phyloP scores from a whole-genome alignment of 2,888 invertebrate species.

The Diplazon laetatorius region DNA sequence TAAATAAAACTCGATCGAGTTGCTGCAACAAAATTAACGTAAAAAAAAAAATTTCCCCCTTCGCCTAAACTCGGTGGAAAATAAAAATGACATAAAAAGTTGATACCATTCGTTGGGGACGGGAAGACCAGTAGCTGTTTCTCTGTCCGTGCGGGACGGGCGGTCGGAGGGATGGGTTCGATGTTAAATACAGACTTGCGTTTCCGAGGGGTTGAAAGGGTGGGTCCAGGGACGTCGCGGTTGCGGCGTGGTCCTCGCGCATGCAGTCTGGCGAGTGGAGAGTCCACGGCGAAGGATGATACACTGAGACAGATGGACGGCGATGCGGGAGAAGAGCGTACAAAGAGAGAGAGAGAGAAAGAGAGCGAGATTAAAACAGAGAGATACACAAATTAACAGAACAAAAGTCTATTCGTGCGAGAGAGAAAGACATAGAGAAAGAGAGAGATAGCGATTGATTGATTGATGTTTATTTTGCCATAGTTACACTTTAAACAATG shows the following conservation, averaged over 20 bases:
- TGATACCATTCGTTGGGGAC: no score
- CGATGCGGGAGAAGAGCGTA: conserved; percentile 55
- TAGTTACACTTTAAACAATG: no score
- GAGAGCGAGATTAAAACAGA: conserved; percentile 60
- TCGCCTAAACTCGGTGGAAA: no score
- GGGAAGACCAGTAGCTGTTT: no score
- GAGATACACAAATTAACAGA: no score
- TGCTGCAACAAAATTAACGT: no score
- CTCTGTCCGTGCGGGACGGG: no score
- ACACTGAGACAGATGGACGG: conserved; percentile 57
- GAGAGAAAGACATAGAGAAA: conserved; percentile 63
- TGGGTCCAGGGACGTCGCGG: conserved; percentile 3
- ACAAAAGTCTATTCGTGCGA: no score
- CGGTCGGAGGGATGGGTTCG: background rate
- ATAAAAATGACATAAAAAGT: no score
- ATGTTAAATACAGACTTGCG: conserved; percentile 3
- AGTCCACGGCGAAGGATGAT: conserved; percentile 33
- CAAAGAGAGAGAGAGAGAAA: conserved; percentile 61
- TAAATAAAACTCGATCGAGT: no score
- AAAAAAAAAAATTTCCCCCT: no score
- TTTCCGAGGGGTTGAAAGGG: conserved; percentile 10
- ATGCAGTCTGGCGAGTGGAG: conserved; percentile 13
- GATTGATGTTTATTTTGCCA: no score
- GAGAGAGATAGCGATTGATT: conserved; percentile 61
- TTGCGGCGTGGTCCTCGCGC: conserved; percentile 7